phyloP scores from a whole-genome alignment of 2,797 vertebrate species.

The Mallotus villosus region DNA sequence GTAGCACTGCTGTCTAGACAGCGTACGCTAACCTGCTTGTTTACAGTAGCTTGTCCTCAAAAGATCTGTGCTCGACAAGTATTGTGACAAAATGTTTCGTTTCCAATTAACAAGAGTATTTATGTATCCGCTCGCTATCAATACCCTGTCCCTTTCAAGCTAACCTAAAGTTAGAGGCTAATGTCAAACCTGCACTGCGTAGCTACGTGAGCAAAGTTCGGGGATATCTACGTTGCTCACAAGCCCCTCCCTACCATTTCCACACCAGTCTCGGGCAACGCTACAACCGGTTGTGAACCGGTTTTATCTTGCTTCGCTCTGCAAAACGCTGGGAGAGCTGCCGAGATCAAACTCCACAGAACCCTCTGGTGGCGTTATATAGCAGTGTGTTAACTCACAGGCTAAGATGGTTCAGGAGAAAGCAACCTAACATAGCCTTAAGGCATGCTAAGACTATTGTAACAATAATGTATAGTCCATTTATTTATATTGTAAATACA shows the following conservation, averaged over 20 bases:
- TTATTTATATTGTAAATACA: no score
- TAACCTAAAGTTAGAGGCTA: not conserved
- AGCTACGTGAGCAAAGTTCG: not conserved
- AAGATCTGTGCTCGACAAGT: not conserved
- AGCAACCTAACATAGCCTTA: no score
- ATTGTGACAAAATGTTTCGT: not conserved
- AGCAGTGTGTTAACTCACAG: no score
- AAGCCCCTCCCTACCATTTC: not conserved
- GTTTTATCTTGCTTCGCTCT: constrained; percentile 39
- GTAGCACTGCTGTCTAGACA: not conserved
- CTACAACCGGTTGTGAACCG: constrained; percentile 24
- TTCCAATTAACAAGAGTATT: not conserved
- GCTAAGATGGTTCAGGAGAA: no score
- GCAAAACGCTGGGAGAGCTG: not conserved
- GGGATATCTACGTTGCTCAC: not conserved
- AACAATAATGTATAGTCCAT: no score
- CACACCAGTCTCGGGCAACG: not conserved
- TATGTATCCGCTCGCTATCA: not conserved
- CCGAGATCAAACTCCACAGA: not conserved
- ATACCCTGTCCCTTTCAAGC: no score
- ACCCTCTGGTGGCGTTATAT: constrained; percentile 21
- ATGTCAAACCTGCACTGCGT: not conserved
- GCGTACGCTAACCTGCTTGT: not conserved
- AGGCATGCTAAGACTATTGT: no score
- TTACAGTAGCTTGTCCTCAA: not conserved